A percentile compares a stretch with the other conserved stretches of the same genome.
Evolutionary conservation across 2,888 invertebrate genomes (phyloP).

Genomic region (Aphodius sticticus): DNA sequence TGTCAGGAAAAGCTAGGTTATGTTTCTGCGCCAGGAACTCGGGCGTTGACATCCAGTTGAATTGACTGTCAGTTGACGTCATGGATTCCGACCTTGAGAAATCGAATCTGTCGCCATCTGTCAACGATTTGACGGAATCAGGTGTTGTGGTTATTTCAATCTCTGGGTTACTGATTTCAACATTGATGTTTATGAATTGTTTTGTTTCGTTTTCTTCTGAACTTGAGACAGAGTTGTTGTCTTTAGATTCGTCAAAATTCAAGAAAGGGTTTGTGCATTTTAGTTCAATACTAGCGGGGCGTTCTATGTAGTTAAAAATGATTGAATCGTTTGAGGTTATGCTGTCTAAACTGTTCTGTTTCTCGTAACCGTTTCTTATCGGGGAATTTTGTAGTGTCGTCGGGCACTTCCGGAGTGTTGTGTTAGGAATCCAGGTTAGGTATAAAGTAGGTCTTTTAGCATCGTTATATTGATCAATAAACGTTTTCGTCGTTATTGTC

Average conservation of each 20-base stretch:
- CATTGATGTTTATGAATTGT: slow-evolving; percentile 57
- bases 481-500: slow-evolving; percentile 85
- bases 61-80: slow-evolving; percentile 75
- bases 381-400: slow-evolving; percentile 60
- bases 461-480: slow-evolving; percentile 78
- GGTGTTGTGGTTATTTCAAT: slow-evolving; percentile 77
- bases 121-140: slow-evolving; percentile 61
- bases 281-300: slow-evolving; percentile 50
- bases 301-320: slow-evolving; percentile 43
- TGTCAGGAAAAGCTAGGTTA: slow-evolving; percentile 82
- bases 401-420: slow-evolving; percentile 86
- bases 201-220: slow-evolving; percentile 57
- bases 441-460: slow-evolving; percentile 82
- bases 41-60: slow-evolving; percentile 83
- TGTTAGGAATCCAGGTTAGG: slow-evolving; percentile 95
- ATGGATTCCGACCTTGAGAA: slow-evolving; percentile 71
- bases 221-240: slow-evolving; percentile 49
- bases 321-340: slow-evolving; percentile 55
- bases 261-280: slow-evolving; percentile 62
- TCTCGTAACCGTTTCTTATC: slow-evolving; percentile 55
- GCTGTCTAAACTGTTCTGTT: slow-evolving; percentile 57
- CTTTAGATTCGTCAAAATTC: slow-evolving; percentile 49
- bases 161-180: slow-evolving; percentile 73
- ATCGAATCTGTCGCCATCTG: slow-evolving; percentile 62
- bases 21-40: slow-evolving; percentile 82